Evolutionary conservation across 1,140 invertebrate species (phyloP), one percentile per base, ranked within the genome.

Genomic region (Teleopsis dalmanni): DNA sequence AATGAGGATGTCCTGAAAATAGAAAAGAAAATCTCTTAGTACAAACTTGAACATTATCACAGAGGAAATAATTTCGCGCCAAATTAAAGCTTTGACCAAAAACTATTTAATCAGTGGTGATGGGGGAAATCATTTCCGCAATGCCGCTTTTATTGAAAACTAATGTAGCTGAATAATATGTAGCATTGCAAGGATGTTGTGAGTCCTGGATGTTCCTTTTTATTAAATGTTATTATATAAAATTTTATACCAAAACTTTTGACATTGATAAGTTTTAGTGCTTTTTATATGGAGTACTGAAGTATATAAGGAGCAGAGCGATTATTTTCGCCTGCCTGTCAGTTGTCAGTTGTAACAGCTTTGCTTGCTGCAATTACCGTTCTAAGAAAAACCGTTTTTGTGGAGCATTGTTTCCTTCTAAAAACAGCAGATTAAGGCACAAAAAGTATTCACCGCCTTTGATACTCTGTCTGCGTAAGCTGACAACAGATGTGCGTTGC

Each of bases 1-100:
- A 99, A 59, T 85, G 88, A 0, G 95, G 93, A 74, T 96, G 93
- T 38, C 90, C 91, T 95, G 74, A 75, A 37, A 47, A 49, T 3
- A 41, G 9, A 42, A 47, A 36, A 44, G 37, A 43, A 22, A 49
- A n/a, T 13, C 27, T 51, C 13, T 29, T 9, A 31, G 9, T 29
- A 6, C 19, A 38, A 16, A 22, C 22, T 14, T 2, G 23, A 27
- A 16, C n/a, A 35, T 21, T 23, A 26, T n/a, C n/a, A n/a, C n/a
- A n/a, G 29, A 37, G 35, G 35, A 47, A 47, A 26, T 22, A 26
- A 47, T 18, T 0, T n/a, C n/a, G n/a, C n/a, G n/a, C n/a, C n/a
- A n/a, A n/a, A n/a, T n/a, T n/a, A n/a, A n/a, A n/a, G n/a, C n/a
- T n/a, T n/a, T n/a, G n/a, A n/a, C n/a, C n/a, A n/a, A n/a, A n/a